Base-by-base conservation (phyloP, 2,797 vertebrate species). In the Coccyzus lansbergi region DNA sequence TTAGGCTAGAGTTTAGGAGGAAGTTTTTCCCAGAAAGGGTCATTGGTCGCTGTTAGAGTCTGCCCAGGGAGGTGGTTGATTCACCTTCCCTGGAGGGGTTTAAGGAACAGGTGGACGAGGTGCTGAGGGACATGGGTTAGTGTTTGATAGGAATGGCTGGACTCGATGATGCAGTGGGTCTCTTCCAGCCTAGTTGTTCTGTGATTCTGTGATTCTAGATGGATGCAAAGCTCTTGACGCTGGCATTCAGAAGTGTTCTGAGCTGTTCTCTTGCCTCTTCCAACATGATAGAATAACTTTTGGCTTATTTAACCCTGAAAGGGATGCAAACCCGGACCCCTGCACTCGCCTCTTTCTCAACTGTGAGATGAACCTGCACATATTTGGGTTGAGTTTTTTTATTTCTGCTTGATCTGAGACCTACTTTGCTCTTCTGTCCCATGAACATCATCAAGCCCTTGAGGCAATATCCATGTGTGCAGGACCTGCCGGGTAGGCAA, bases 381-480 rank as follows among this genome's bases (percentile, higher is more conserved):
- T 33, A 86, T 76, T 83, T 49, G 9, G 9, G 5, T 44, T 44
- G 75, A 40, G 31, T 2, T 75, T 17, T 25, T 0, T 2, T 79
- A 60, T 55, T 90, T 26, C 28, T 29, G 28, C 70, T 74, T 58
- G 59, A 24, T 48, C 13, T 12, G 26, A 63, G 71, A 8, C 8
- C 48, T 24, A 18, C 2, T 75, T 83, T 67, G 42, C 31, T 86
- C 10, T 25, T 38, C 10, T 20, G 18, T 28, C 24, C 34, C 3
- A 0, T 3, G 24, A 55, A 7, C 18, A 34, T 31, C 46, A 6
- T 7, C 78, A 11, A 2, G 12, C 31, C 22, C 1, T 2, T 19
- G 64, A 11, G 44, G 48, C 75, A 9, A 2, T 19, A 6, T 13
- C 63, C 60, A 11, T n/a, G 6, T 1, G 4, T 34, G 44, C 44